Evolutionary conservation across 2,888 invertebrate genomes (phyloP), one percentile per base, ranked within the genome.

Genomic region (Andrena minutula): DNA sequence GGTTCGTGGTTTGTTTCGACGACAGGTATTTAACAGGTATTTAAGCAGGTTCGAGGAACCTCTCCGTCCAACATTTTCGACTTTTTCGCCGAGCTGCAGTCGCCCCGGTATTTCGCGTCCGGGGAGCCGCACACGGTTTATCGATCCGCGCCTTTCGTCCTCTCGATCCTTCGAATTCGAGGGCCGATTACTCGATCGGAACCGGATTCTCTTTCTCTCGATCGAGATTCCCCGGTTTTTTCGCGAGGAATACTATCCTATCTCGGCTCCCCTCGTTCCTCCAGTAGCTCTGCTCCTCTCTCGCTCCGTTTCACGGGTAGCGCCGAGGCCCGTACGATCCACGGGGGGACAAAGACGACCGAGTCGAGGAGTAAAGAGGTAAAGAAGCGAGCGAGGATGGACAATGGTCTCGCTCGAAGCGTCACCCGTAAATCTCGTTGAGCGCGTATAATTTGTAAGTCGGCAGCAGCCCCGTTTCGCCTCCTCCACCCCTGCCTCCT

Each of bases 391-490:
- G 91, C 91, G 91, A 91, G 92, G 93, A 92, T 91, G 92, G 93
- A 93, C 93, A 93, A 93, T 93, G 93, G 93, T 93, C 92, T 93
- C 92, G 92, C 93, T 92, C 89, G 88, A 87, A 91, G 91, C 93
- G 93, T 93, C 93, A 93, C 93, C 88, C 93, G 93, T 93, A 93
- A 93, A 93, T 93, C 93, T 93, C 93, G 92, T 91, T 90, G 92
- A 93, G 92, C 92, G 93, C 92, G 93, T 93, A 93, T 93, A 93
- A 93, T 93, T 93, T 93, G 93, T 93, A 93, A 93, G 93, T 92
- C 93, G 93, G 93, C 93, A 93, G 93, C 83, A 84, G 65, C 74
- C 75, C 72, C 79, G 79, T 71, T 84, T 78, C 66, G 61, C 64
- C 73, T 47, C 41, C 53, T 58, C 63, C 61, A 41, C 65, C 53